Evolutionary conservation across 2,113 vertebrate genomes (phyloP), one percentile per base, ranked within the genome.

Genomic region (Gymnorhina tibicen): DNA sequence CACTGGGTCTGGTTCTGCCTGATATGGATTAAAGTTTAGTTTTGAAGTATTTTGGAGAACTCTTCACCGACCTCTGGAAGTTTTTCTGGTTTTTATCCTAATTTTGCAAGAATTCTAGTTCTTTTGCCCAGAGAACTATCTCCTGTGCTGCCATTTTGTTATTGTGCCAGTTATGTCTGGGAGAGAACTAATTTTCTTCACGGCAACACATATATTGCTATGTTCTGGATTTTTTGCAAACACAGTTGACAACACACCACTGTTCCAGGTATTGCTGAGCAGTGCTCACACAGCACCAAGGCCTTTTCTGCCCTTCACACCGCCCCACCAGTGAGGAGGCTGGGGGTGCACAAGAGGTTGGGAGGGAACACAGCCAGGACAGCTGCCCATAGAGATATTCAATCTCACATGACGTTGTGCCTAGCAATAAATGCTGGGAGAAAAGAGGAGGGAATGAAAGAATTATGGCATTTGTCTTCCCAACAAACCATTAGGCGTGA

Each of bases 291-390:
- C 6, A 27, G 39, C 1, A 1, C 13, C 22, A n/a, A 62, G 70
- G 20, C 1, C 27, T 56, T 56, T 66, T 30, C 56, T 82, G 46
- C 4, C 58, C 20, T 19, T 80, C 33, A 22, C 15, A 10, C 12
- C 0, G 0, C 5, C 11, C 17, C 4, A 6, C 3, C 33, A 39
- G 12, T 0, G 0, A 83, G 13, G 6, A 18, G 19, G 19, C 28
- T 59, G 10, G 4, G 6, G 3, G 7, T 44, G 13, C 15, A 21
- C 32, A 20, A 62, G 16, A 28, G 7, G 4, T 0, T 46, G 32
- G 16, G 22, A 85, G 7, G 5, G 7, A 3, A n/a, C 33, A 35
- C 17, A 26, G 3, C 4, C 5, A 3, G 17, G 30, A 56, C 10
- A 69, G 19, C 16, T 56, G 67, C 24, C 5, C 9, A 56, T 18